These are phyloP conservation scores for Anguilla rostrata DNA, from an alignment of 2,113 vertebrate genomes.

Conservation along the genomic window DNA sequence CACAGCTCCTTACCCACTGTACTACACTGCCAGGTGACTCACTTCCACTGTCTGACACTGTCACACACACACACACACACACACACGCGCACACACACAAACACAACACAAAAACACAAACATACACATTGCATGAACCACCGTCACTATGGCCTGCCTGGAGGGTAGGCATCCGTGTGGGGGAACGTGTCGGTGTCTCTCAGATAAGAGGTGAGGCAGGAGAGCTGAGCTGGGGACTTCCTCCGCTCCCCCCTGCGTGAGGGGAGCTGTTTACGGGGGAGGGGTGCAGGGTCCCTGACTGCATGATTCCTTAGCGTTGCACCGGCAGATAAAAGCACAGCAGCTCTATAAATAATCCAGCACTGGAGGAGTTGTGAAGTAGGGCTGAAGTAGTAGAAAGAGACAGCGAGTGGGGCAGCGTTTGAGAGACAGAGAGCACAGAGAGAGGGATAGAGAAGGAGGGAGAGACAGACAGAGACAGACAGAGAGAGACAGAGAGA, in stretches of 20 bases:
- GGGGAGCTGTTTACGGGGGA: background rate
- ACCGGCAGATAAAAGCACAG: background rate
- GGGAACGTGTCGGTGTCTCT: background rate
- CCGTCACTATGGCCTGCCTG: background rate
- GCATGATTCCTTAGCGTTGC: background rate
- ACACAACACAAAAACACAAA: background rate
- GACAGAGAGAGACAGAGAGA: conserved; percentile 40
- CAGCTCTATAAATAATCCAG: background rate
- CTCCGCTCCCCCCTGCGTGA: background rate
- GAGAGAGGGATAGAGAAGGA: background rate
- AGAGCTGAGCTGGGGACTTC: background rate
- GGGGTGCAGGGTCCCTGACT: background rate
- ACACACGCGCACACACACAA: background rate
- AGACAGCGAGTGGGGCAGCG: conserved; percentile 28
- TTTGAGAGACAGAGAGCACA: conserved; percentile 39
- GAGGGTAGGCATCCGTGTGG: background rate
- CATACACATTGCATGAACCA: background rate
- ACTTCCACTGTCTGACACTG: background rate
- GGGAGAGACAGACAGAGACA: conserved; percentile 23
- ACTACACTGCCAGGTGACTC: no score
- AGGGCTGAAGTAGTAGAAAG: background rate
- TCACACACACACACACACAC: background rate
- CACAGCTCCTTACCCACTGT: no score
- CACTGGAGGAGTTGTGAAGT: background rate
- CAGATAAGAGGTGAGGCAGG: background rate